phyloP scores from a whole-genome alignment of 2,888 invertebrate species.

The Oasisia sp. region DNA sequence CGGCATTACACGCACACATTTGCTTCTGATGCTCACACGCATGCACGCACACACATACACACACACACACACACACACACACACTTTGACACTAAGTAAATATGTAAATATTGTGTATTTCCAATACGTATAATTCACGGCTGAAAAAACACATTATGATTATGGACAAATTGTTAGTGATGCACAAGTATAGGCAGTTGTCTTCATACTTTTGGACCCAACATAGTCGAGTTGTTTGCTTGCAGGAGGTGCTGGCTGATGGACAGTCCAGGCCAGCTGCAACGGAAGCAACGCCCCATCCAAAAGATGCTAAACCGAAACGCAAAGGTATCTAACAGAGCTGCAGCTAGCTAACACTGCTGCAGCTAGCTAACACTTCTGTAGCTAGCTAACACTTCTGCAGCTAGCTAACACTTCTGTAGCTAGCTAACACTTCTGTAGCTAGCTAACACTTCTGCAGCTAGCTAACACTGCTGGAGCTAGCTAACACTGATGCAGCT shows the following conservation, averaged over 20 bases:
- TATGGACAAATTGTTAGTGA: not conserved
- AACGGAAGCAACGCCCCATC: not conserved
- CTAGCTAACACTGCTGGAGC: no score
- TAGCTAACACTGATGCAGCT: no score
- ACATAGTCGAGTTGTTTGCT: not conserved
- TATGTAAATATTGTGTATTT: no score
- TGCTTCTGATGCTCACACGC: no score
- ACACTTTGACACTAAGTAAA: not conserved
- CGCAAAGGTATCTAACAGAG: not conserved
- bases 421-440: no score
- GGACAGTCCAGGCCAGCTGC: not conserved
- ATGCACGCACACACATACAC: not conserved
- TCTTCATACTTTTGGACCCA: not conserved
- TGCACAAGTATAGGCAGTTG: no score
- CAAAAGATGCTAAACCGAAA: not conserved
- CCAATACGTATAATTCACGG: not conserved
- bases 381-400: no score
- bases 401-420: no score
- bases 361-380: no score
- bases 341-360: not conserved
- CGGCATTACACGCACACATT: no score
- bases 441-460: no score
- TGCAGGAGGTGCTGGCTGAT: not conserved
- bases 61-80: not conserved
- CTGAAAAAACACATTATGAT: not conserved